phyloP scores from a whole-genome alignment of 2,113 vertebrate species.

The Lophotis ruficrista region DNA sequence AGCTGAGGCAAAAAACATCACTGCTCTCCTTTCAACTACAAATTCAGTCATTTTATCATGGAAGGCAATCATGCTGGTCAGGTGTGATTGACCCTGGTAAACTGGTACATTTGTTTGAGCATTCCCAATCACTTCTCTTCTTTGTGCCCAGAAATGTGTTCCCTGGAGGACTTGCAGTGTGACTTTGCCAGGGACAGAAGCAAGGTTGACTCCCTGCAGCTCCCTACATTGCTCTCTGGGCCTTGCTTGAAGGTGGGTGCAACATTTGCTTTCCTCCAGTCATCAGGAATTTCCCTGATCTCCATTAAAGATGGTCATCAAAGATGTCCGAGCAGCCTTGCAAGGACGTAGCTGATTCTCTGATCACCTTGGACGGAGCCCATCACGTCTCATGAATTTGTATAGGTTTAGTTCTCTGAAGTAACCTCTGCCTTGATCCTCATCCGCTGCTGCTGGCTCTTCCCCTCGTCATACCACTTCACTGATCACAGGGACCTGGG shows the following conservation, averaged over 20 bases:
- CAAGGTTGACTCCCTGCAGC: neutral
- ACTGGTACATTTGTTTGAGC: neutral
- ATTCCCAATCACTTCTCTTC: neutral
- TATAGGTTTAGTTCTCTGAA: neutral
- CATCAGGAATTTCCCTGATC: neutral
- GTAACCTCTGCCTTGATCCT: neutral
- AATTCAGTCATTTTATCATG: neutral
- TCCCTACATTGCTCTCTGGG: neutral
- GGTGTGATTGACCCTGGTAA: neutral
- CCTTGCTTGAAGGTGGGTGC: neutral
- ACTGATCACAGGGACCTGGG: neutral
- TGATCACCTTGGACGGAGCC: neutral
- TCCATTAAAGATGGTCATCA: neutral
- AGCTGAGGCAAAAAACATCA: neutral
- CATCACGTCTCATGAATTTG: neutral
- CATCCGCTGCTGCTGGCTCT: neutral
- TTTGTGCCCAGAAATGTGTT: accelerated
- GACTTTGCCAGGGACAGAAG: neutral
- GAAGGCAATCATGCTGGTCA: neutral
- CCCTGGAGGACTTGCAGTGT: neutral
- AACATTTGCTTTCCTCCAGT: neutral
- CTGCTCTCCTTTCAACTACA: neutral
- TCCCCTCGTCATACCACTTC: neutral
- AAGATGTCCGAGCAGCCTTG: neutral
- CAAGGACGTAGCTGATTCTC: neutral